A percentile compares a stretch with the other conserved stretches of the same genome.
phyloP scores from a whole-genome alignment of 1,140 invertebrate genomes.

The Caligus rogercresseyi region DNA sequence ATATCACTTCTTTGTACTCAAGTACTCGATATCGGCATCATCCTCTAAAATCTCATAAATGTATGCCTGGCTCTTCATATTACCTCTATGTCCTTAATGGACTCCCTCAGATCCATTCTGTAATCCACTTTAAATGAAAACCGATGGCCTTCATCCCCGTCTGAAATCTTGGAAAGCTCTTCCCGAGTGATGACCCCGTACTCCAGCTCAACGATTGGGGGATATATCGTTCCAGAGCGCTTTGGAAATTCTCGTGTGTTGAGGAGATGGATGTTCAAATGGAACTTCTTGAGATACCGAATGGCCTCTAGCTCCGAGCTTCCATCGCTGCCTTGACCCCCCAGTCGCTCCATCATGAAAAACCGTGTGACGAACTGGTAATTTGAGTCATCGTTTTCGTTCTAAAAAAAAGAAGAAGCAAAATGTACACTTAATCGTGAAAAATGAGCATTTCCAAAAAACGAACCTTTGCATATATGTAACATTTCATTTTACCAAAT shows the following conservation, averaged over 20 bases:
- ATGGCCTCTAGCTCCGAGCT: not conserved
- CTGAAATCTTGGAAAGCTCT: conserved; percentile 27
- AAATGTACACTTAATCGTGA: no score
- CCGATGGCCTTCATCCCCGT: conserved; percentile 27
- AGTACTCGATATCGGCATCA: no score
- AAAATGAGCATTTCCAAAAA: no score
- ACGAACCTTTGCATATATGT: no score
- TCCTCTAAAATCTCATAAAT: no score
- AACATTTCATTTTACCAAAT: no score
- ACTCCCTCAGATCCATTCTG: conserved; percentile 32
- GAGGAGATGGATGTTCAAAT: not conserved
- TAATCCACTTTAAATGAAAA: conserved; percentile 40
- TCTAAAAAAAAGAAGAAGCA: conserved; percentile 1
- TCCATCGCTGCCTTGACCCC: not conserved
- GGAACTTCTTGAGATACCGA: conserved; percentile 7
- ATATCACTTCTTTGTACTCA: no score
- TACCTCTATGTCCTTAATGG: conserved; percentile 35
- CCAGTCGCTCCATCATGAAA: conserved; percentile 2
- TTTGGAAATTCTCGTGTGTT: conserved; percentile 23
- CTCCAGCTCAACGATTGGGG: conserved; percentile 37
- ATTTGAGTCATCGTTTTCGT: not conserved
- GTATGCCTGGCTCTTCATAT: no score
- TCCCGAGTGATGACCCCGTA: conserved; percentile 36
- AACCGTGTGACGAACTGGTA: conserved; percentile 6
- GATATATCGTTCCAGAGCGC: conserved; percentile 37